Percentiles rank a stretch among this genome's conserved stretches.
Evolutionary conservation across 2,888 invertebrate species (phyloP).

Genomic region (Oscheius sp.): DNA sequence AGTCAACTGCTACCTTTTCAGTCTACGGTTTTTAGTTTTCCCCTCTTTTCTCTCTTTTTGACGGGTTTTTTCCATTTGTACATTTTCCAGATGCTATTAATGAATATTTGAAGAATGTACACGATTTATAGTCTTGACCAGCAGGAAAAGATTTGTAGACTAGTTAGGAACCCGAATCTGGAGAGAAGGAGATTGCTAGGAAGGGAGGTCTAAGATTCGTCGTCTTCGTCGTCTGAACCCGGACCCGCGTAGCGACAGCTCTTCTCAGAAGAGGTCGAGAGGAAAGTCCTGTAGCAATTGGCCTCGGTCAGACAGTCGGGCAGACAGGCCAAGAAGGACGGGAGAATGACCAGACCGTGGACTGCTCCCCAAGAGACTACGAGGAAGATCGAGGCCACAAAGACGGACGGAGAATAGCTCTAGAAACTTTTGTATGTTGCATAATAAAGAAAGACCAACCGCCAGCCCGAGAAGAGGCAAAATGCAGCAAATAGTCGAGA

Average conservation of each 20-base stretch:
- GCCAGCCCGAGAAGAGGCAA: conserved; percentile 65
- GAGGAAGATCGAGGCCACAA: conserved; percentile 69
- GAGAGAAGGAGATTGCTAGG: neutral
- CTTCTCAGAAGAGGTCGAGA: conserved; percentile 63
- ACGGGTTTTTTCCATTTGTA: conserved; percentile 4
- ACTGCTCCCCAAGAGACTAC: conserved; percentile 69
- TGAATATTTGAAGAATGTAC: neutral
- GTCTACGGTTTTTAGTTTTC: conserved; percentile 10
- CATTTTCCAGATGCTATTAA: conserved; percentile 4
- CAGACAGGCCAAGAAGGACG: conserved; percentile 65
- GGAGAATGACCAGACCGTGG: conserved; percentile 68
- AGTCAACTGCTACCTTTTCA: neutral
- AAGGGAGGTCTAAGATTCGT: conserved; percentile 7
- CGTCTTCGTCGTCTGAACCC: conserved; percentile 36
- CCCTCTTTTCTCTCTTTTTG: neutral
- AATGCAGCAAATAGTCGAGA: conserved; percentile 69
- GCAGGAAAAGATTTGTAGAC: conserved; percentile 18
- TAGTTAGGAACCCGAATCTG: conserved; percentile 13
- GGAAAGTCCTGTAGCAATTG: conserved; percentile 66
- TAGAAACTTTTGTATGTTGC: conserved; percentile 24
- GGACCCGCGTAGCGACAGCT: conserved; percentile 61
- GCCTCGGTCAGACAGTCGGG: conserved; percentile 64
- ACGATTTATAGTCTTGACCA: neutral
- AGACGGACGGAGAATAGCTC: conserved; percentile 70
- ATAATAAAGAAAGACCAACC: conserved; percentile 32